Base-by-base conservation (phyloP, 2,113 vertebrate genomes). In the Salvelinus namaycush region DNA sequence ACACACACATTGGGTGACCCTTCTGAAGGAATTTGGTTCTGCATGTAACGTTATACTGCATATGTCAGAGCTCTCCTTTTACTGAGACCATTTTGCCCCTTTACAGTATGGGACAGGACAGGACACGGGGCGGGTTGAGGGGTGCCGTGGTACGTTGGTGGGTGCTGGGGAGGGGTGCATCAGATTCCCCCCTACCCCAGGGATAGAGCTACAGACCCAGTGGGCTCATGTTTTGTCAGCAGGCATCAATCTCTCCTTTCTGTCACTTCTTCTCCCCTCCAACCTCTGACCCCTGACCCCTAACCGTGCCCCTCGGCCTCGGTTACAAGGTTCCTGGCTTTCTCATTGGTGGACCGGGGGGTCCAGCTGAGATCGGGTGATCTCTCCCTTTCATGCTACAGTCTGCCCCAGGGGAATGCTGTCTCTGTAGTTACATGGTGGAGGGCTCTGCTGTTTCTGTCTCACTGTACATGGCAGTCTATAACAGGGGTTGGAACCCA, bases 241-340 rank as follows among this genome's bases (percentile, higher is more conserved):
- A 77, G 31, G 85, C 90, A 93, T 92, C 90, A 89, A 92, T 92
- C 91, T 90, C 85, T 83, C 86, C 72, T 76, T 84, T 87, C 87
- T 91, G 90, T 92, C 90, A 88, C 71, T 74, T 74, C 48, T 72
- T 49, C 48, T 18, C 68, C 71, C 79, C 83, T 68, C 65, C 81
- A 88, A 87, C 80, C 87, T 83, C 68, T 80, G 86, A 91, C 90
- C 87, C 76, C 82, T 92, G 90, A 91, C 91, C 90, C 87, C 79
- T 44, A 11, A 44, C 20, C 68, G 39, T 20, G 34, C 68, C 39
- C 20, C 87, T 73, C 81, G 81, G 80, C 81, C 86, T 81, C 80
- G 79, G 81, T 92, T 90, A 81, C 88, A 86, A 78, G 79, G 77
- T 68, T 76, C 83, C 74, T 64, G 20, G 68, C 78, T 72, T 85